These are phyloP conservation scores for Dicyrtomina minuta DNA, from an alignment of 2,888 invertebrate species.

Conservation along the genomic window DNA sequence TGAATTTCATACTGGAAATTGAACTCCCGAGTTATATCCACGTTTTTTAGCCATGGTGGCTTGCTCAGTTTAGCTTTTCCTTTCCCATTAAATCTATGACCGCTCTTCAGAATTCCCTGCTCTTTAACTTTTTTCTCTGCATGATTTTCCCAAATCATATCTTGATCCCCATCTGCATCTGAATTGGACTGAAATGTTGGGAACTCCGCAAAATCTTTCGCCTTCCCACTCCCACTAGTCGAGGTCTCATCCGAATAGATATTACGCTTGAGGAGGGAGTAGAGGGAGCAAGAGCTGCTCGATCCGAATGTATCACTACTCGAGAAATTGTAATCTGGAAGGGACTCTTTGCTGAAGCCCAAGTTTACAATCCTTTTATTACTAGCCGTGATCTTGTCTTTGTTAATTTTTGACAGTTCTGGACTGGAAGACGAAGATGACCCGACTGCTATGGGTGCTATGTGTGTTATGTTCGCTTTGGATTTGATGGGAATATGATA, in stretches of 20 bases:
- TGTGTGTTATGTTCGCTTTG: neutral
- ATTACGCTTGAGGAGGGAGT: constrained; percentile 54
- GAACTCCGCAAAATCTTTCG: neutral
- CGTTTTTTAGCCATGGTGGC: constrained; percentile 70
- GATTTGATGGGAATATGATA: too few species aligned
- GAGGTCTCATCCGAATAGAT: constrained; percentile 51
- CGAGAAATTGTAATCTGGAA: too few species aligned
- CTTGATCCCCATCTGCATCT: neutral
- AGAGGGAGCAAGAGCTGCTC: constrained; percentile 26
- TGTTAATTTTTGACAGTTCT: constrained; percentile 17
- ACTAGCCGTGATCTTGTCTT: too few species aligned
- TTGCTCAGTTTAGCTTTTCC: constrained; percentile 27
- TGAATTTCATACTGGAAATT: constrained; percentile 70
- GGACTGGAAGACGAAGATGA: neutral
- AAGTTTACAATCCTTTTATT: too few species aligned
- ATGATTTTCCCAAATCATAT: constrained; percentile 18
- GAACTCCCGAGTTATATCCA: constrained; percentile 67
- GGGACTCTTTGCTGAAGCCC: neutral
- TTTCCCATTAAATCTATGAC: neutral
- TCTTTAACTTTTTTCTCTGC: constrained; percentile 9
- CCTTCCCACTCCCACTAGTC: constrained; percentile 39
- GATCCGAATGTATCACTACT: constrained; percentile 32
- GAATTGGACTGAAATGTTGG: neutral
- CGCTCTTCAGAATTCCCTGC: neutral
- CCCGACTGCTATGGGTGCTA: neutral